phyloP scores from a whole-genome alignment of 1,140 invertebrate species.

The Drosophila tristis region DNA sequence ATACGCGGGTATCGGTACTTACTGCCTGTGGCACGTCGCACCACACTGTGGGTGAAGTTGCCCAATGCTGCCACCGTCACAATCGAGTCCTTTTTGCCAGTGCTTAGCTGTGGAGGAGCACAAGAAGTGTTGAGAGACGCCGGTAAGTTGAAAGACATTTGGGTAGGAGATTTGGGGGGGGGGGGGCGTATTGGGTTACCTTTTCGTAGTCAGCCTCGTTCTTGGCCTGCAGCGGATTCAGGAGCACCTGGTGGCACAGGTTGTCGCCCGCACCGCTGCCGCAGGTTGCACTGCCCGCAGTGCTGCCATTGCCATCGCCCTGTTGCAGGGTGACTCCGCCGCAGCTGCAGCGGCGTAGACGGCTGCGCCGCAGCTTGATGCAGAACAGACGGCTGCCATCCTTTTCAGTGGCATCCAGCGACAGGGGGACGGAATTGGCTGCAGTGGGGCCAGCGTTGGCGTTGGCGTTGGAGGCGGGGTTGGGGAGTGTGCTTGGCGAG shows the following conservation, averaged over 20 bases:
- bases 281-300: conserved; percentile 58
- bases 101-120: conserved; percentile 67
- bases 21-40: conserved; percentile 82
- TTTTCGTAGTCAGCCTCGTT: conserved; percentile 83
- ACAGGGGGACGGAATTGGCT: conserved; percentile 42
- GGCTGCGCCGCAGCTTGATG: conserved; percentile 76
- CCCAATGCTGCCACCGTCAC: conserved; percentile 81
- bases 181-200: conserved; percentile 51
- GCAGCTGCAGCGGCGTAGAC: conserved; percentile 76
- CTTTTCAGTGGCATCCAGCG: conserved; percentile 71
- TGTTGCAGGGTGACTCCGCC: conserved; percentile 61
- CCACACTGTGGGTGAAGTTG: conserved; percentile 81
- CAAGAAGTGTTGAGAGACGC: conserved; percentile 3
- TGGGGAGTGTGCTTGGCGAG: conserved; percentile 73
- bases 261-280: conserved; percentile 53
- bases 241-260: conserved; percentile 78
- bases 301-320: conserved; percentile 72
- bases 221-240: conserved; percentile 78
- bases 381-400: conserved; percentile 78
- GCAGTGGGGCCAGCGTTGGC: conserved; percentile 20
- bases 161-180: neutral
- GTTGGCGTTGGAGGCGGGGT: conserved; percentile 24
- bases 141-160: neutral
- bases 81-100: conserved; percentile 83
- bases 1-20: conserved; percentile 47